A percentile compares a stretch with the other conserved stretches of the same genome.
Evolutionary conservation across 2,113 vertebrate species (phyloP).

Genomic region (Albula goreensis): DNA sequence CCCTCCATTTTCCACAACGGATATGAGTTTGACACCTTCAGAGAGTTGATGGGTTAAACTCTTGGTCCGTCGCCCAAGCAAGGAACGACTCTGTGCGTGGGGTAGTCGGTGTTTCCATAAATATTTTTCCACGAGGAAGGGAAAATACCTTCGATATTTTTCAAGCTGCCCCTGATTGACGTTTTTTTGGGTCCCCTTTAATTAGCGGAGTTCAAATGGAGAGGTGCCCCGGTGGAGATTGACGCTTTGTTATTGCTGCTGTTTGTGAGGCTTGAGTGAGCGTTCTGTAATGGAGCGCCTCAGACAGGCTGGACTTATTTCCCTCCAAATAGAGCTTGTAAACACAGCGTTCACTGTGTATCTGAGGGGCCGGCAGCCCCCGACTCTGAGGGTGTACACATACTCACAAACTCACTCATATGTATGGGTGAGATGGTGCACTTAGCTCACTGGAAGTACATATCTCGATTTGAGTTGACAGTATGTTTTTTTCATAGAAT

Average conservation of each 20-base stretch:
- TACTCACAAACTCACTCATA: background rate
- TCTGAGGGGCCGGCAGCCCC: constrained; percentile 35
- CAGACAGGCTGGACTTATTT: constrained; percentile 73
- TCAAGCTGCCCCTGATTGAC: constrained; percentile 38
- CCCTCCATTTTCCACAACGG: background rate
- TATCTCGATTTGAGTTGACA: too few species aligned
- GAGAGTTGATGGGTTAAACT: background rate
- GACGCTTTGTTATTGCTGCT: constrained; percentile 47
- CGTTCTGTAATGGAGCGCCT: constrained; percentile 67
- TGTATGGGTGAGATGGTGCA: too few species aligned
- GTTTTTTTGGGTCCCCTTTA: constrained; percentile 63
- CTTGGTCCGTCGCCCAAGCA: background rate
- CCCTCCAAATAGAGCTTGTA: constrained; percentile 67
- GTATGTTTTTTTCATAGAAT: too few species aligned
- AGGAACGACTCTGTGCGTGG: background rate
- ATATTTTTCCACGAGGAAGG: constrained; percentile 60
- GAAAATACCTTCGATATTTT: constrained; percentile 55
- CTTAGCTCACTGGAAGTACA: too few species aligned
- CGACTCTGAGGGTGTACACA: constrained; percentile 21
- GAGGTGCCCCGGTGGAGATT: constrained; percentile 62
- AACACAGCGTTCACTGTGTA: constrained; percentile 70
- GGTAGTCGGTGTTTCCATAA: constrained; percentile 54
- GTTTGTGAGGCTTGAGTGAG: background rate
- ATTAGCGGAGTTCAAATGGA: constrained; percentile 71
- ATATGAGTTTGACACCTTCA: background rate